Evolutionary conservation across 1,140 invertebrate genomes (phyloP).

Genomic region (Trichonephila inaurata): DNA sequence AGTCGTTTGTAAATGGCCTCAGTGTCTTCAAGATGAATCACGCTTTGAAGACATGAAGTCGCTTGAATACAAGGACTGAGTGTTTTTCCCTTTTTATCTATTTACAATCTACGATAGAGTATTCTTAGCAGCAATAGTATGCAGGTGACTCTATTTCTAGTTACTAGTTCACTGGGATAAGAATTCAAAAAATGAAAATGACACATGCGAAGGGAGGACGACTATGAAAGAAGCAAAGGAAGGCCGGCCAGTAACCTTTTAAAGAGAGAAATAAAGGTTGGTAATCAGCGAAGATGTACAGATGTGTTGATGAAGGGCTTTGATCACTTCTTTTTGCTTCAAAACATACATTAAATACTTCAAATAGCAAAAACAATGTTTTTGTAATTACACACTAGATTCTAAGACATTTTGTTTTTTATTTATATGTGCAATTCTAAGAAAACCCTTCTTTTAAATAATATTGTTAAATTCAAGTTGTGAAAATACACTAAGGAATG

Average conservation of each 20-base stretch:
- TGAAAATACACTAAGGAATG: too few species aligned
- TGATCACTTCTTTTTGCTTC: too few species aligned
- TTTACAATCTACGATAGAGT: slow-evolving; percentile 43
- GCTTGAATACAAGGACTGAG: slow-evolving; percentile 43
- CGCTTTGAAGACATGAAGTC: slow-evolving; percentile 40
- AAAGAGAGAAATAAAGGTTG: too few species aligned
- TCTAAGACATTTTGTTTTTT: too few species aligned
- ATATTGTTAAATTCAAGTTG: too few species aligned
- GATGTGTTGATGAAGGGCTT: too few species aligned
- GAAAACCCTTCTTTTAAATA: too few species aligned
- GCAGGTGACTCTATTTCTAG: slow-evolving; percentile 62
- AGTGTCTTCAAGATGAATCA: slow-evolving; percentile 52
- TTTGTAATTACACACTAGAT: too few species aligned
- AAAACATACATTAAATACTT: too few species aligned
- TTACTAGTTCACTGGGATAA: slow-evolving; percentile 61
- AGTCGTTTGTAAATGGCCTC: background rate
- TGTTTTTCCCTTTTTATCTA: slow-evolving; percentile 15
- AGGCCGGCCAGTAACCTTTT: slow-evolving; percentile 37
- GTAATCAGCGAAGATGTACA: too few species aligned
- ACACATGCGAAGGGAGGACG: background rate
- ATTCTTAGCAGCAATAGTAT: slow-evolving; percentile 50
- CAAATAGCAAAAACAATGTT: too few species aligned
- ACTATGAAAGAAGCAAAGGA: background rate
- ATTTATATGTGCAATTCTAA: too few species aligned
- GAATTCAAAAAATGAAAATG: slow-evolving; percentile 39